Base-by-base conservation (phyloP, 2,888 invertebrate genomes). In the Eupithecia centaureata region DNA sequence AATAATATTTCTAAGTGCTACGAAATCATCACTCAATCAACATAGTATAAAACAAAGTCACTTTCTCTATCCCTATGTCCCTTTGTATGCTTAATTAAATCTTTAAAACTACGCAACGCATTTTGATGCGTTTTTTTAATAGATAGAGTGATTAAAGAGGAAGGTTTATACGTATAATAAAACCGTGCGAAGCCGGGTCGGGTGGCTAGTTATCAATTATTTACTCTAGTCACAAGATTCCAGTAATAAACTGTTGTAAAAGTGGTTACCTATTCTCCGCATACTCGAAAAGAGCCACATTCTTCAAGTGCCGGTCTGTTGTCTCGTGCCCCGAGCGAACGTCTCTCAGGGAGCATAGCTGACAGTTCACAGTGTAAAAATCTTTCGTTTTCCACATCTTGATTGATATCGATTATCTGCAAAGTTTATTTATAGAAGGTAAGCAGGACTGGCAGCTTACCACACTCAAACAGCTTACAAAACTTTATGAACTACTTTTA, bases 371-470 rank as follows among this genome's bases (percentile, higher is more conserved):
- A 15, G 56, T n/a, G 42, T 57, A 63, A 56, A 25, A 56, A 13
- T 63, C 42, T 5, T 22, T 35, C 30, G 63, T 30, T 56, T 63
- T 63, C 63, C 63, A 63, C 63, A 63, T 63, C 18, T 28, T 63
- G 33, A 56, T 54, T 18, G 25, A 10, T 52, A 42, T 42, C 38
- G 51, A 52, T 51, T 33, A 52, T 57, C 63, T 63, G 63, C 15
- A 57, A 56, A 42, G 56, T 58, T 42, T 42, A 18, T 42, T n/a
- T 38, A 18, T 42, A 42, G 5, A n/a, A 38, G 0, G 38, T 42
- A 18, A 18, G 18, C 18, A 18, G 3, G 38, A 8, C 7, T n/a
- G 38, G n/a, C 18, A 42, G 0, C 8, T 18, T 18, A 7, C 38
- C n/a, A n/a, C n/a, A n/a, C n/a, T n/a, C n/a, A n/a, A 7, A 7